phyloP scores from a whole-genome alignment of 2,797 vertebrate genomes.

The Muscicapa comitata region DNA sequence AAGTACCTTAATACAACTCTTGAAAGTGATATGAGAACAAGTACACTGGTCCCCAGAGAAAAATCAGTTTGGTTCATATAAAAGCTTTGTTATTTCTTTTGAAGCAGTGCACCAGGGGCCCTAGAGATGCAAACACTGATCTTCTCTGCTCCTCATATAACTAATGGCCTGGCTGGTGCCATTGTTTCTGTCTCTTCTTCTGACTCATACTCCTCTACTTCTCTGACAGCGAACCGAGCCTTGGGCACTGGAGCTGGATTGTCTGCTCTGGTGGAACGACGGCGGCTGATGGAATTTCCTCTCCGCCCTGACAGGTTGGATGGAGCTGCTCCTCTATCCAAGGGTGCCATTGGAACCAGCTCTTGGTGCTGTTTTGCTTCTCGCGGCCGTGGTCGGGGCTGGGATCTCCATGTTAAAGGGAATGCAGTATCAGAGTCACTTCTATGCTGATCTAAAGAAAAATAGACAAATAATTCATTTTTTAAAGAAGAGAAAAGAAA shows the following conservation, averaged over 20 bases:
- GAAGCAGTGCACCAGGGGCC: conserved; percentile 5
- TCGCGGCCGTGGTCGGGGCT: rapidly evolving
- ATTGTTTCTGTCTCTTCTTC: conserved; percentile 49
- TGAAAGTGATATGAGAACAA: background rate
- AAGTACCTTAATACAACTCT: background rate
- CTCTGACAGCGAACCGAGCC: conserved; percentile 3
- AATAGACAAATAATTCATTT: background rate
- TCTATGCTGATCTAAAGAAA: conserved; percentile 41
- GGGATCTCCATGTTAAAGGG: background rate
- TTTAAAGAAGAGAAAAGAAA: background rate
- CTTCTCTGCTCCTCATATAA: conserved; percentile 38
- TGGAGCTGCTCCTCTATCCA: background rate
- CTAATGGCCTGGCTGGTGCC: background rate
- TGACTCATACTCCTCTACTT: conserved; percentile 48
- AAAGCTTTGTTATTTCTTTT: conserved; percentile 42
- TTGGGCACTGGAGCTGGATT: background rate
- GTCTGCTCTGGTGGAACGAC: background rate
- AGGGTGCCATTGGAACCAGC: conserved; percentile 28
- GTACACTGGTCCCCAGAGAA: background rate
- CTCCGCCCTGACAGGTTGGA: background rate
- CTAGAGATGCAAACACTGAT: conserved; percentile 6
- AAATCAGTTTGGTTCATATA: background rate
- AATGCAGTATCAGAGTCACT: background rate
- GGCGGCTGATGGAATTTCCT: background rate
- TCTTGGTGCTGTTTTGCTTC: background rate